Percentiles rank a stretch among this genome's conserved stretches.
Conservation (phyloP, 2,888 invertebrate genomes). For the Sesamia inferens region DNA sequence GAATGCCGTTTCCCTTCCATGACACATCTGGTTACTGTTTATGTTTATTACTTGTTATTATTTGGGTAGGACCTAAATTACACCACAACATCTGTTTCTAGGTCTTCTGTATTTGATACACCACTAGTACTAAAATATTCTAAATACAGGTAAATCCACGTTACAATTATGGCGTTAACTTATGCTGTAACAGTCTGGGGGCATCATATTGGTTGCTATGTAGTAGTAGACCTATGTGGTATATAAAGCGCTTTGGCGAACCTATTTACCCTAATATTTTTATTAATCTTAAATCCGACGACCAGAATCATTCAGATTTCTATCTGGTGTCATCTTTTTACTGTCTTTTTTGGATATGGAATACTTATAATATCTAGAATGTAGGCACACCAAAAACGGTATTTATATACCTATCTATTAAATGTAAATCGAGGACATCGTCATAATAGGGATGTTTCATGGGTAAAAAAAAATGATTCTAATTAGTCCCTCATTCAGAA, state of each 20-base stretch:
- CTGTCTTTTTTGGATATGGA: neutral
- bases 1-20: constrained; percentile 1
- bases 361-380: too few species aligned
- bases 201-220: neutral
- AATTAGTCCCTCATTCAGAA: too few species aligned
- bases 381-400: too few species aligned
- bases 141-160: constrained; percentile 19
- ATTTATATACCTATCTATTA: too few species aligned
- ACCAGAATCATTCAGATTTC: neutral
- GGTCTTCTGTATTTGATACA: neutral
- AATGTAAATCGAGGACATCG: neutral
- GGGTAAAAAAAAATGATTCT: too few species aligned
- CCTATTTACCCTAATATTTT: neutral
- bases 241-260: too few species aligned
- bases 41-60: too few species aligned
- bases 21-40: neutral
- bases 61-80: neutral
- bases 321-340: neutral
- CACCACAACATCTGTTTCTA: neutral
- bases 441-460: too few species aligned
- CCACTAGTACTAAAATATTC: neutral
- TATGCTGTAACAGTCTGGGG: constrained; percentile 12
- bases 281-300: neutral
- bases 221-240: neutral
- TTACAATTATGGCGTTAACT: constrained; percentile 6